Conservation (phyloP, 2,797 vertebrate species). For the Avahi laniger region DNA sequence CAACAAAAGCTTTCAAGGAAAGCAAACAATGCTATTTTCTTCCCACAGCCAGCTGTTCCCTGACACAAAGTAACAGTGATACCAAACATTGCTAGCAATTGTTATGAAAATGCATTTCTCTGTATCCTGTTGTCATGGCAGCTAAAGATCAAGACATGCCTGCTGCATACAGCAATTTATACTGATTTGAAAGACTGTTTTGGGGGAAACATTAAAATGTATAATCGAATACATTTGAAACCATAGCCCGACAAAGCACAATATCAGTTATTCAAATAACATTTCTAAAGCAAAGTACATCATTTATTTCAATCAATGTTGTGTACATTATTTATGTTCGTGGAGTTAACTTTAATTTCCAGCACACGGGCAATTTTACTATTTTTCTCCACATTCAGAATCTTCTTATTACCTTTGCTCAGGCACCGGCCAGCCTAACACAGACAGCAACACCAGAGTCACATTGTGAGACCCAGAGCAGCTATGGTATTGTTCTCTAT, state of each 20-base stretch:
- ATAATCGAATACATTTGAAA: slow-evolving; percentile 72
- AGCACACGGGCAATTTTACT: slow-evolving; percentile 61
- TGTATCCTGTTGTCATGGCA: slow-evolving; percentile 82
- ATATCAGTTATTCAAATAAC: slow-evolving; percentile 71
- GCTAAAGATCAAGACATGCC: slow-evolving; percentile 81
- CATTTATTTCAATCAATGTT: slow-evolving; percentile 71
- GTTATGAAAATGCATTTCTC: slow-evolving; percentile 84
- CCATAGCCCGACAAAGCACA: slow-evolving; percentile 40
- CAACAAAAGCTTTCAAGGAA: slow-evolving; percentile 78
- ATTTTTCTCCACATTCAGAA: slow-evolving; percentile 47
- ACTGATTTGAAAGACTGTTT: slow-evolving; percentile 79
- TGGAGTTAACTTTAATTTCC: slow-evolving; percentile 71
- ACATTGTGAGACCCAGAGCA: neutral
- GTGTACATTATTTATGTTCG: slow-evolving; percentile 73
- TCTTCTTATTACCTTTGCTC: slow-evolving; percentile 41
- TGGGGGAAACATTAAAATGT: slow-evolving; percentile 72
- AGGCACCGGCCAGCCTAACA: slow-evolving; percentile 40
- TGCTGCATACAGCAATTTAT: slow-evolving; percentile 73
- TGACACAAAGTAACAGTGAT: slow-evolving; percentile 73
- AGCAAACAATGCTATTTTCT: slow-evolving; percentile 77
- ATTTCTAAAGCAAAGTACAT: slow-evolving; percentile 68
- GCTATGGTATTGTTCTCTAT: neutral
- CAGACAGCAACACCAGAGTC: neutral
- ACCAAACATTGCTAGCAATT: slow-evolving; percentile 79
- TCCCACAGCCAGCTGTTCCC: slow-evolving; percentile 67